Base-by-base conservation (phyloP, 2,888 invertebrate genomes). In the Tricholauxania praeusta region DNA sequence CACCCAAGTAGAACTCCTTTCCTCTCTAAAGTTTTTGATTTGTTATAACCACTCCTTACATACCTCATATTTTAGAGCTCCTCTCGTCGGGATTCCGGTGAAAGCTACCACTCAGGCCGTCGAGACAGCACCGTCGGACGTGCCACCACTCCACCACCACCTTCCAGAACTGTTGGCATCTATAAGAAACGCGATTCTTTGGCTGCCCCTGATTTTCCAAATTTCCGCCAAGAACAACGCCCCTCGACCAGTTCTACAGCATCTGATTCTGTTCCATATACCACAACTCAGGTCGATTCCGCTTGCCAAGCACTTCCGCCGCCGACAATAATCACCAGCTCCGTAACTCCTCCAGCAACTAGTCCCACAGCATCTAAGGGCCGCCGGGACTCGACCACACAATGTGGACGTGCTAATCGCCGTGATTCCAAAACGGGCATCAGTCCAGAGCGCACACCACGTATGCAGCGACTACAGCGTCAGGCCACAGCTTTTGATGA, bases 401-500 rank as follows among this genome's bases (percentile, higher is more conserved):
- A 96, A 87, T 95, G 95, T 81, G 92, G 93, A 7, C 86, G 90
- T 17, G 84, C 89, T 10, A 91, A 91, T 68, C 88, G 93, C 59
- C 87, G 93, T 74, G 93, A 93, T 82, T 93, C 92, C 1, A 89
- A 93, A 76, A 91, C 91, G 0, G 84, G 84, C 71, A 92, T 91
- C 1, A 92, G 92, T 82, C 93, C 92, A 0, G 92, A 92, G 79
- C 88, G 92, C n/a, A 89, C 91, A 59, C 88, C 88, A 73, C 86
- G 89, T 15, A 86, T 92, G 76, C 92, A 92, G 60, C 90, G 94
- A 71, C 88, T 96, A 66, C 94, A 95, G 82, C 90, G 96, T 49
- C 96, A 96, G 78, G 94, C 95, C 19, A 96, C 96, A 8, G 94
- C 96, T 52, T 95, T 94, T 82, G 96, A 96, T 87, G 96, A 96